Conservation (phyloP, 2,888 invertebrate species). For the Caenorhabditis sulstoni region DNA sequence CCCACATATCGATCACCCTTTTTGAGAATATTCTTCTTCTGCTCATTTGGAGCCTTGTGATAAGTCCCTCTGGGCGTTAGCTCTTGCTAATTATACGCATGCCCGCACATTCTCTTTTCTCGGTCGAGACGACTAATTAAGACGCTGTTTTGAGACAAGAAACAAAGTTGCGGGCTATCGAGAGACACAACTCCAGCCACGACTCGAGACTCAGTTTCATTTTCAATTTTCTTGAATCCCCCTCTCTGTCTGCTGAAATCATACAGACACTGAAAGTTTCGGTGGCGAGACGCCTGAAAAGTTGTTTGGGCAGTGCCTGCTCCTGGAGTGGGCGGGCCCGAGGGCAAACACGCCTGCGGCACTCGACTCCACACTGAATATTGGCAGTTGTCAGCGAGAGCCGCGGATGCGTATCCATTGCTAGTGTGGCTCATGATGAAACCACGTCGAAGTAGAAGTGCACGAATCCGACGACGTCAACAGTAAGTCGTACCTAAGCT, state of each 20-base stretch:
- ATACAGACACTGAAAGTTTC: constrained; percentile 34
- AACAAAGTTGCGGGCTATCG: constrained; percentile 4
- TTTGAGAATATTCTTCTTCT: not conserved
- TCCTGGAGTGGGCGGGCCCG: constrained; percentile 55
- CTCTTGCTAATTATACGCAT: constrained; percentile 41
- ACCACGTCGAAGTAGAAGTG: constrained; percentile 54
- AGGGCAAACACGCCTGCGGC: constrained; percentile 60
- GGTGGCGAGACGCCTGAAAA: constrained; percentile 22
- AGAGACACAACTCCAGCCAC: too few species aligned
- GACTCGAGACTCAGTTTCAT: too few species aligned
- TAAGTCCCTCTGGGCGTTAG: not conserved
- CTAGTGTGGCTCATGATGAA: constrained; percentile 47
- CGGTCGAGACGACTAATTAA: constrained; percentile 44
- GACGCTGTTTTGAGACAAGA: constrained; percentile 40
- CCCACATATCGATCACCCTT: not conserved
- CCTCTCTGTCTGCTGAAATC: constrained; percentile 14
- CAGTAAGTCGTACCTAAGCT: constrained; percentile 24
- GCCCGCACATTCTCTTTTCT: constrained; percentile 27
- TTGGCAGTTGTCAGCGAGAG: constrained; percentile 48
- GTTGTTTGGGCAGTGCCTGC: constrained; percentile 50
- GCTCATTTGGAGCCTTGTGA: not conserved
- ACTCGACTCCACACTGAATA: constrained; percentile 56
- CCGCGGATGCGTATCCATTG: constrained; percentile 53
- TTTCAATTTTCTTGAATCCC: not conserved
- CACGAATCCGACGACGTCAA: constrained; percentile 44